Percentiles rank a stretch among this genome's conserved stretches.
Evolutionary conservation across 1,140 invertebrate species (phyloP).

Genomic region (Cyrtorhinus lividipennis): DNA sequence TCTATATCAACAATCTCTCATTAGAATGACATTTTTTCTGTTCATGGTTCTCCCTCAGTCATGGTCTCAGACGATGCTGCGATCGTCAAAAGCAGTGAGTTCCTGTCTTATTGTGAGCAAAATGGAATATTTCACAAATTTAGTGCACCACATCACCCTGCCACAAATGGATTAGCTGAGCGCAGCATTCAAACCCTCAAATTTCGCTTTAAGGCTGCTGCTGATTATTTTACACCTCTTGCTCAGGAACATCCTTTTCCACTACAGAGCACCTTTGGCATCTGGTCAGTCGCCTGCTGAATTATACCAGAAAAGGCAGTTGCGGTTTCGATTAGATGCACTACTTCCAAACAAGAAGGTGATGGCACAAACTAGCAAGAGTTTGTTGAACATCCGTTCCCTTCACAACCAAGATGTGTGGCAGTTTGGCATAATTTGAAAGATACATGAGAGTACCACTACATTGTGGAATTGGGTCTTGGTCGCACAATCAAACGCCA

Average conservation of each 20-base stretch:
- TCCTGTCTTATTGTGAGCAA: conserved; percentile 21
- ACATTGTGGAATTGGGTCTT: too few species aligned
- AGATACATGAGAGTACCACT: too few species aligned
- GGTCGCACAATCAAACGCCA: too few species aligned
- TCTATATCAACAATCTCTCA: conserved; percentile 4
- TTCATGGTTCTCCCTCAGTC: conserved; percentile 20
- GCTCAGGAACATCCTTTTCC: not conserved
- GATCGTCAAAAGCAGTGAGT: conserved; percentile 29
- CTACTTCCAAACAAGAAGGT: not conserved
- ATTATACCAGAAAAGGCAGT: not conserved
- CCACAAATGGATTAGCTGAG: conserved; percentile 28
- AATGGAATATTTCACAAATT: conserved; percentile 26
- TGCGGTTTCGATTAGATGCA: not conserved
- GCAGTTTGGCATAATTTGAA: too few species aligned
- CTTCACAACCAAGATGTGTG: too few species aligned
- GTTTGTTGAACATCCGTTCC: not conserved
- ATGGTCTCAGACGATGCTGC: conserved; percentile 25
- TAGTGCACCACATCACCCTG: conserved; percentile 25
- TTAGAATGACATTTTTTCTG: conserved; percentile 14
- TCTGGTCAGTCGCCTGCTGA: not conserved
- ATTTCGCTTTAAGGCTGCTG: conserved; percentile 1
- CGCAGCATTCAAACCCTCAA: conserved; percentile 29
- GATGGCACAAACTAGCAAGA: not conserved
- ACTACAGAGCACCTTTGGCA: not conserved
- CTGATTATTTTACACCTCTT: not conserved